Base-by-base conservation (phyloP, 2,113 vertebrate species). In the Sphaerodactylus townsendi region DNA sequence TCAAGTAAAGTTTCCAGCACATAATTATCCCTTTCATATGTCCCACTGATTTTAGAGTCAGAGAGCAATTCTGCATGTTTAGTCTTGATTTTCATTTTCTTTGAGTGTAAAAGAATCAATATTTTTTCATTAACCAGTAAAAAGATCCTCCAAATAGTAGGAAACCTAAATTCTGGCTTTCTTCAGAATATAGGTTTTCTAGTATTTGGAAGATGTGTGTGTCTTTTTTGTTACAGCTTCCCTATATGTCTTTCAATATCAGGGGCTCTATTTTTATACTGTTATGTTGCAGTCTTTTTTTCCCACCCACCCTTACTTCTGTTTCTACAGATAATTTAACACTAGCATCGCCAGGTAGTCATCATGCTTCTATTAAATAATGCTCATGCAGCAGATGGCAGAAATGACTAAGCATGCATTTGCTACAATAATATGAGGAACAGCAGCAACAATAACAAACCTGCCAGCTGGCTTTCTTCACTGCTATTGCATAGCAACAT, bases 31-130 rank as follows among this genome's bases (percentile, higher is more conserved):
- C n/a, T 62, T 92, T 92, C 2, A 1, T 77, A 86, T 28, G 4
- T 68, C 89, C 46, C 76, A 86, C 81, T 91, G 83, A 83, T 93
- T 69, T 88, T 87, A 64, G 50, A 74, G n/a, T 73, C 84, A 70
- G 30, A 91, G 83, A 88, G 81, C 2, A 50, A 85, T 90, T 89
- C 84, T 89, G 10, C 23, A 91, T 87, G 23, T 82, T 87, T 85
- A 86, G 72, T 35, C 44, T 89, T 72, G 79, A 86, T 88, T 89
- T 93, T 83, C 2, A 53, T 91, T 90, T 91, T 10, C 68, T 91
- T 0, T 33, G 79, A 15, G 39, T 85, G 78, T 79, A 71, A 80
- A 5, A 80, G 44, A 17, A 91, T 85, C 25, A 62, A 10, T 25
- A 46, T 56, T 92, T 53, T 23, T 78, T 88, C 73, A 89, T 91